Evolutionary conservation across 2,113 vertebrate genomes (phyloP).

Genomic region (Synodontis membranacea): DNA sequence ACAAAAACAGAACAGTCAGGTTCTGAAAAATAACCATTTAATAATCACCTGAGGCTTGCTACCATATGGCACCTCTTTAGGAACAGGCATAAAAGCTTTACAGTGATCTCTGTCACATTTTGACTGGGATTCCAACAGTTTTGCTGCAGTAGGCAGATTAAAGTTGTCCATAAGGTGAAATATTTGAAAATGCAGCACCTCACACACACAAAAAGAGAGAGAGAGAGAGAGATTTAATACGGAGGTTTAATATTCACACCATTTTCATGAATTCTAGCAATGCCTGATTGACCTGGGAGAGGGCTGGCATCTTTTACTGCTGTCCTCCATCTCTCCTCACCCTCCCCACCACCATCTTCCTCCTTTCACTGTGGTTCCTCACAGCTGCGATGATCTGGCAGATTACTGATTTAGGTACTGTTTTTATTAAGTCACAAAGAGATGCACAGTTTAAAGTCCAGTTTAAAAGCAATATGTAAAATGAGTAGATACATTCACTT

Average conservation of each 20-base stretch:
- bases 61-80: conserved; percentile 4
- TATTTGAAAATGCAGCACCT: conserved; percentile 37
- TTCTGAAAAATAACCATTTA: conserved; percentile 2
- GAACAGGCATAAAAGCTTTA: not conserved
- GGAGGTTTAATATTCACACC: conserved; percentile 25
- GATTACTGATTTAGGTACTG: conserved; percentile 19
- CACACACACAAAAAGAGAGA: conserved; percentile 33
- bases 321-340: not conserved
- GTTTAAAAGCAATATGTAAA: no score
- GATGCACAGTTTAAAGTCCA: not conserved
- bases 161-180: conserved; percentile 36
- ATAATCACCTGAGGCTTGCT: not conserved
- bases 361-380: conserved; percentile 23
- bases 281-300: conserved; percentile 49
- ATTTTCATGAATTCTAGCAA: conserved; percentile 39
- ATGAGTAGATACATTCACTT: not conserved
- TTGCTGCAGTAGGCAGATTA: conserved; percentile 31
- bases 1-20: not conserved
- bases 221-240: no score
- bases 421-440: conserved; percentile 19
- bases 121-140: conserved; percentile 30
- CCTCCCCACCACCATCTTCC: conserved; percentile 1
- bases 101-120: not conserved
- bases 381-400: conserved; percentile 32
- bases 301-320: conserved; percentile 13